Evolutionary conservation across 2,797 vertebrate genomes (phyloP), one percentile per base, ranked within the genome.

Genomic region (Brachyrhaphis roseni): DNA sequence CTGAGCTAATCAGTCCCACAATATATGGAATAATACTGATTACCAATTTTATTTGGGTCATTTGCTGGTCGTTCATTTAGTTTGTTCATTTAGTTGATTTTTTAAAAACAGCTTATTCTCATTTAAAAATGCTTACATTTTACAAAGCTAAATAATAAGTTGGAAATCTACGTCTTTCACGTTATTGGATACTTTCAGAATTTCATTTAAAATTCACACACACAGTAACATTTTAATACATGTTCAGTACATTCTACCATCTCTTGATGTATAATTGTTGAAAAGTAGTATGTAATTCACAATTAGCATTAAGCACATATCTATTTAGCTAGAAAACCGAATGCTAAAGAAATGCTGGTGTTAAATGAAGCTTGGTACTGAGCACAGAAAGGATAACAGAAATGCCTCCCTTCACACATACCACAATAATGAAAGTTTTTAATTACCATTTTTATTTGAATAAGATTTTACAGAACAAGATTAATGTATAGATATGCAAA

Each of bases 391-490:
- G 31, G 75, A 79, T 70, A 81, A 88, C 75, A 90, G 49, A 82
- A 89, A 84, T 46, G 71, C 66, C 82, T 82, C 80, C 84, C 79
- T 91, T 86, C 88, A 88, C 83, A 94, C 88, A 94, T 89, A 92
- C 84, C 78, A 92, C 88, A 92, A 72, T 86, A 74, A 80, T 86
- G 88, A 73, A 86, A 78, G 75, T 72, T 73, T 82, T 86, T 82
- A 78, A 80, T 89, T 85, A 82, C 82, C 90, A 90, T 88, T 89
- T 94, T 94, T 94, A 94, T 94, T 94, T 87, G 82, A 88, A 89
- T 86, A 85, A 79, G 74, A 82, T 78, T 68, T 85, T 82, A 93
- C 82, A 92, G 81, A 85, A 90, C 88, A 91, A 82, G 82, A 53
- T 87, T 72, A 82, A 80, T 70, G 75, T 64, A 74, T 77, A 76